These are phyloP conservation scores for Helogale parvula DNA, from an alignment of 2,113 vertebrate species.

Conservation along the genomic window DNA sequence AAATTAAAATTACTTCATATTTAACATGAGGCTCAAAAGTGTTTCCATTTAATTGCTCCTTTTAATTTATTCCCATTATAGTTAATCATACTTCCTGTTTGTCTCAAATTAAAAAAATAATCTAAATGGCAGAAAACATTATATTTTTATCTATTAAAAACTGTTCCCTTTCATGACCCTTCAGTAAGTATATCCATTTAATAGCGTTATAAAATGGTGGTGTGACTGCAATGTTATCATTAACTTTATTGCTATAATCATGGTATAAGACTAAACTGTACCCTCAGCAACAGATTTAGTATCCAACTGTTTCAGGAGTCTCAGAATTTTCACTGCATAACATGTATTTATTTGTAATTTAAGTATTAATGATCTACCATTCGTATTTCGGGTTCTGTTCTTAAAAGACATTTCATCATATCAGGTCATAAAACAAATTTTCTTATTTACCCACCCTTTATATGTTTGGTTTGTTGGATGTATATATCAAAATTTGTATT, in stretches of 20 bases:
- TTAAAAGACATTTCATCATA: not conserved
- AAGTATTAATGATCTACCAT: not conserved
- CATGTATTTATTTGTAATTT: not conserved
- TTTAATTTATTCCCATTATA: not conserved
- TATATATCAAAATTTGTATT: not conserved
- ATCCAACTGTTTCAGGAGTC: slow-evolving; percentile 50
- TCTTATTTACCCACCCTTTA: not conserved
- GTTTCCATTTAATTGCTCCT: not conserved
- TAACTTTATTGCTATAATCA: slow-evolving; percentile 82
- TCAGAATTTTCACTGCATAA: not conserved
- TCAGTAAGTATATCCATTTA: slow-evolving; percentile 28
- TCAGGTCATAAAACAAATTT: not conserved
- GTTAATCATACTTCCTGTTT: not conserved
- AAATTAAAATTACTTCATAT: not conserved
- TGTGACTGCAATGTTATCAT: slow-evolving; percentile 77
- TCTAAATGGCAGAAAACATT: not conserved
- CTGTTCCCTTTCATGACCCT: slow-evolving; percentile 36
- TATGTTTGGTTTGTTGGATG: not conserved
- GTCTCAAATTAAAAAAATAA: not conserved
- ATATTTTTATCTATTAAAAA: slow-evolving; percentile 26
- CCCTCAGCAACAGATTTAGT: slow-evolving; percentile 71
- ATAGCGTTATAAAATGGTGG: slow-evolving; percentile 55
- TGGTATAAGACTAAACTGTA: slow-evolving; percentile 71
- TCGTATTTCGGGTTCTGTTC: not conserved
- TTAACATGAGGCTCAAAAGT: not conserved